These are phyloP conservation scores for Scaptomyza tumidula DNA, from an alignment of 2,888 invertebrate genomes.

Conservation along the genomic window DNA sequence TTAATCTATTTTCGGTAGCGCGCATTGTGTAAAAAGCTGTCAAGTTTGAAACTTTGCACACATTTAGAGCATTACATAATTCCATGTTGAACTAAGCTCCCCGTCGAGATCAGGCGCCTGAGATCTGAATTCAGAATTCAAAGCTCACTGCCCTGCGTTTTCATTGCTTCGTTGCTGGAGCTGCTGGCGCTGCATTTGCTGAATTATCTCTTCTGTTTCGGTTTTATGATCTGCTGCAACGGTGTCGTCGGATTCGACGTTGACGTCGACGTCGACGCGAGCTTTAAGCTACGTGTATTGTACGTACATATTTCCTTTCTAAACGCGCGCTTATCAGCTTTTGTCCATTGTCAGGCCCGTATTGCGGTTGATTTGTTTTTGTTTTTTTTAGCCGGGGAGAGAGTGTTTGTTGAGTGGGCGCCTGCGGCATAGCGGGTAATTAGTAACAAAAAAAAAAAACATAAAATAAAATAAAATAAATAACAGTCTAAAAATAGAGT, in stretches of 20 bases:
- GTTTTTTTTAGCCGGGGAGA: slow-evolving; percentile 6
- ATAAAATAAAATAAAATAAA: slow-evolving; percentile 23
- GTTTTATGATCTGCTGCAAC: slow-evolving; percentile 11
- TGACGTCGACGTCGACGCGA: slow-evolving; percentile 2
- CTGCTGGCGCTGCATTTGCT: slow-evolving; percentile 9
- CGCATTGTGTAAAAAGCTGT: slow-evolving; percentile 19
- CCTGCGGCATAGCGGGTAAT: slow-evolving; percentile 38
- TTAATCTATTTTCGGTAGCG: slow-evolving; percentile 33
- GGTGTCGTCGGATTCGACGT: slow-evolving; percentile 2
- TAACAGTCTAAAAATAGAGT: slow-evolving; percentile 52
- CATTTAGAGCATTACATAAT: slow-evolving; percentile 24
- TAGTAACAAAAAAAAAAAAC: slow-evolving; percentile 33
- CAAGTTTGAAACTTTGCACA: slow-evolving; percentile 8
- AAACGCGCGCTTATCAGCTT: slow-evolving; percentile 50
- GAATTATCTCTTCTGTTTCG: slow-evolving; percentile 10
- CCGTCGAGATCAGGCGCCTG: slow-evolving; percentile 15
- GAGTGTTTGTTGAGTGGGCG: not conserved
- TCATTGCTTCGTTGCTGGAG: slow-evolving; percentile 12
- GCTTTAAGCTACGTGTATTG: slow-evolving; percentile 17
- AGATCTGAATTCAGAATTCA: slow-evolving; percentile 17
- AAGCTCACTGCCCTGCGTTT: slow-evolving; percentile 16
- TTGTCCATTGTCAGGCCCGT: slow-evolving; percentile 24
- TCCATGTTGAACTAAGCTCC: not conserved
- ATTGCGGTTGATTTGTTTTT: slow-evolving; percentile 26
- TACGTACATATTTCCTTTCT: slow-evolving; percentile 32